These are phyloP conservation scores for Delichon dasypus DNA, from an alignment of 2,797 vertebrate genomes.

Conservation along the genomic window DNA sequence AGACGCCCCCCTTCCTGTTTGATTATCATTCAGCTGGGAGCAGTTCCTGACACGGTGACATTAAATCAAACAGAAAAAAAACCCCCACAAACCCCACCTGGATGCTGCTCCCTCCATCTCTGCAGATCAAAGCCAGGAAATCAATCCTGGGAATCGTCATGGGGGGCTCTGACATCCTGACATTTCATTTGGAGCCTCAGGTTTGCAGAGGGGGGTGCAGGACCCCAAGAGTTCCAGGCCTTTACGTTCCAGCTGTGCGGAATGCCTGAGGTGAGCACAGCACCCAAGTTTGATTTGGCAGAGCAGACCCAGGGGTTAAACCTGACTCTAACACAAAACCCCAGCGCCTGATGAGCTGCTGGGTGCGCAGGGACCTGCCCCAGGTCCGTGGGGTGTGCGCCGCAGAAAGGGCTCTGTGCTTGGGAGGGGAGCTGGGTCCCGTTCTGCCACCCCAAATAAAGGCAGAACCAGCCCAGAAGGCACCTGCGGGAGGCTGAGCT, in stretches of 20 bases:
- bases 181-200: neutral
- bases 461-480: neutral
- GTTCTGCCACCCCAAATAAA: rapidly evolving
- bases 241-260: neutral
- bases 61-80: neutral
- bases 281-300: neutral
- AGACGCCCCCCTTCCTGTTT: constrained; percentile 12
- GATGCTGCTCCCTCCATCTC: neutral
- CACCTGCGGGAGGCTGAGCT: neutral
- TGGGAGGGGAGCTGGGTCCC: neutral
- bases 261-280: neutral
- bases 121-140: neutral
- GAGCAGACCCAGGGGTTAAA: neutral
- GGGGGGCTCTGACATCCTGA: neutral
- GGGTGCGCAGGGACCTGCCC: neutral
- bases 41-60: neutral
- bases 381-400: neutral
- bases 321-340: neutral
- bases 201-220: neutral
- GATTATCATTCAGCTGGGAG: constrained; percentile 25
- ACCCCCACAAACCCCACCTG: neutral
- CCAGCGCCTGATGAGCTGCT: neutral
- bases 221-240: neutral
- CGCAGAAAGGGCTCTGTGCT: neutral
- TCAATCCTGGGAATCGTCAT: neutral